These are phyloP conservation scores for Scyliorhinus canicula DNA, from an alignment of 2,797 vertebrate species.

Conservation along the genomic window DNA sequence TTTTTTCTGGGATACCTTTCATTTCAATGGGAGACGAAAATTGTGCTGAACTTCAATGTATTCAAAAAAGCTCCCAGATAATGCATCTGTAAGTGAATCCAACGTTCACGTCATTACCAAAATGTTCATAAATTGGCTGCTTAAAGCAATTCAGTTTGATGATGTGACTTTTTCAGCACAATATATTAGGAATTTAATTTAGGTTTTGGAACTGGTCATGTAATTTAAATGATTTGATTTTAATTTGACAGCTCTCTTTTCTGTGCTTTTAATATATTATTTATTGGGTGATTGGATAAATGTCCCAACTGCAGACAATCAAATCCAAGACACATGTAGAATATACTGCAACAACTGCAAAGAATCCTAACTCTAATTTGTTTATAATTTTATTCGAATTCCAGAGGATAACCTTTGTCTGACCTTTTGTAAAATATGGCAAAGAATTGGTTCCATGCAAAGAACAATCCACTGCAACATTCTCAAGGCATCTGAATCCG, in stretches of 20 bases:
- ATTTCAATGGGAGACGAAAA: neutral
- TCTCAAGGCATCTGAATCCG: neutral
- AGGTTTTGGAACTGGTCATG: neutral
- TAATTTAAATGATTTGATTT: neutral
- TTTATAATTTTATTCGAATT: neutral
- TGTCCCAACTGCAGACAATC: neutral
- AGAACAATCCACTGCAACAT: neutral
- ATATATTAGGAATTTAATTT: neutral
- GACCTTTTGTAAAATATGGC: neutral
- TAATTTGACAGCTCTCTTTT: neutral
- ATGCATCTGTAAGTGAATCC: neutral
- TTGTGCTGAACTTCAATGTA: neutral
- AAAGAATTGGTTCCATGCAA: neutral
- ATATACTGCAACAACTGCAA: conserved; percentile 20
- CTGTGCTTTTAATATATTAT: neutral
- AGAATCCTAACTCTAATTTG: neutral
- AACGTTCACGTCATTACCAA: neutral
- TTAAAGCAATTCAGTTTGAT: neutral
- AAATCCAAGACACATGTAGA: neutral
- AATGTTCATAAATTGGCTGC: neutral
- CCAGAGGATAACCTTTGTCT: conserved; percentile 19
- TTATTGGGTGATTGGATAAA: neutral
- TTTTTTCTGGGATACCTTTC: too few species aligned
- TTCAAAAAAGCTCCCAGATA: too few species aligned
- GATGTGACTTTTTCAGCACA: neutral